Percentiles rank a stretch among this genome's conserved stretches.
These are phyloP conservation scores for Pseudomyrmex concolor DNA, from an alignment of 1,140 invertebrate genomes.

Conservation along the genomic window DNA sequence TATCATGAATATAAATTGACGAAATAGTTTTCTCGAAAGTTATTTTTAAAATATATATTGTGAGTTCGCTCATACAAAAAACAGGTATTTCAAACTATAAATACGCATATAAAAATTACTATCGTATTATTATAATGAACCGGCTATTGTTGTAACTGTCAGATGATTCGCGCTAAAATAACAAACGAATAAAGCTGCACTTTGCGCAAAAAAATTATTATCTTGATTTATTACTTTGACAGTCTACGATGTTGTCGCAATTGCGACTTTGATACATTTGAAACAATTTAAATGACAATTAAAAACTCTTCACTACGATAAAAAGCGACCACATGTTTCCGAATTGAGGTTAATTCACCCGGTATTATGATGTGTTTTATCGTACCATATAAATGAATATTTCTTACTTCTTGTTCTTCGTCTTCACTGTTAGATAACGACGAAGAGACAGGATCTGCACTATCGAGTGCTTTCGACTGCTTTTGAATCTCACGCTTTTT, in stretches of 20 bases:
- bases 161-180: neutral
- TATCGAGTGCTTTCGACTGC: slow-evolving; percentile 63
- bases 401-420: slow-evolving; percentile 59
- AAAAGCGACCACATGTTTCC: slow-evolving; percentile 47
- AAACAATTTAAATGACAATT: neutral
- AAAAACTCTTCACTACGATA: neutral
- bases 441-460: slow-evolving; percentile 47
- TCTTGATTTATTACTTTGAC: neutral
- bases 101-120: no score
- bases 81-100: no score
- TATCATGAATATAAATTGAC: no score
- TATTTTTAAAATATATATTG: no score
- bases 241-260: neutral
- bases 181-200: neutral
- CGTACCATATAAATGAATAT: neutral
- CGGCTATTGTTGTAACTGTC: no score
- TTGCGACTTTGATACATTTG: no score
- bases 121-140: no score
- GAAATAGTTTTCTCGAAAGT: no score
- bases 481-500: slow-evolving; percentile 79
- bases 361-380: neutral
- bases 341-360: slow-evolving; percentile 49
- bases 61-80: no score
- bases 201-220: neutral
- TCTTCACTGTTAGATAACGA: slow-evolving; percentile 67